Evolutionary conservation across 1,140 invertebrate species (phyloP), one percentile per base, ranked within the genome.

Genomic region (Cydia strobilella): DNA sequence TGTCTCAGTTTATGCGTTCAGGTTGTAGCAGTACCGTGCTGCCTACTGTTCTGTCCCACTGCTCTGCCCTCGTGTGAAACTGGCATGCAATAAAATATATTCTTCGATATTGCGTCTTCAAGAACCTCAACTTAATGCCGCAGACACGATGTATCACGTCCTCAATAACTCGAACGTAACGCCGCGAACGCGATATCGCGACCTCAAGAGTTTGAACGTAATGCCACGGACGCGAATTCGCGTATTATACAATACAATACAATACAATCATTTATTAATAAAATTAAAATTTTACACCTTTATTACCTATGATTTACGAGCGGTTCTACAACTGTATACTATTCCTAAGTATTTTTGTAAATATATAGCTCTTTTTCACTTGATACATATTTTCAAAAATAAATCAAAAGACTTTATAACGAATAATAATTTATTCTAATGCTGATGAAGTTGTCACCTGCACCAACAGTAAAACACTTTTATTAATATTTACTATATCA

Each of bases 31-130:
- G n/a, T 54, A 54, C 51, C n/a, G 51, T 54, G 51, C 13, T 48
- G 45, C n/a, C n/a, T n/a, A n/a, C n/a, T n/a, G n/a, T n/a, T n/a
- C n/a, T n/a, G n/a, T n/a, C 7, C 15, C 51, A 54, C 51, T 54
- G 51, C 51, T 54, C n/a, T 54, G n/a, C 51, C 51, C 51, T 54
- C 51, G 51, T 54, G 51, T 54, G n/a, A 54, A 18, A 54, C 51
- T 54, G 51, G 51, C 51, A 54, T 54, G 51, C 51, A 54, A 54
- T 54, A 54, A 54, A 54, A 54, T 54, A 54, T 18, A 54, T 54
- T 54, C 51, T 54, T 54, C 51, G 51, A 54, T 54, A 54, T 54
- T 54, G 51, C 51, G 51, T 54, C 51, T 54, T 54, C 51, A 54
- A 54, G 51, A 54, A 54, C 51, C 51, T 18, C 51, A 54, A 54